These are phyloP conservation scores for Rachycentron canadum DNA, from an alignment of 2,797 vertebrate species.

Conservation along the genomic window DNA sequence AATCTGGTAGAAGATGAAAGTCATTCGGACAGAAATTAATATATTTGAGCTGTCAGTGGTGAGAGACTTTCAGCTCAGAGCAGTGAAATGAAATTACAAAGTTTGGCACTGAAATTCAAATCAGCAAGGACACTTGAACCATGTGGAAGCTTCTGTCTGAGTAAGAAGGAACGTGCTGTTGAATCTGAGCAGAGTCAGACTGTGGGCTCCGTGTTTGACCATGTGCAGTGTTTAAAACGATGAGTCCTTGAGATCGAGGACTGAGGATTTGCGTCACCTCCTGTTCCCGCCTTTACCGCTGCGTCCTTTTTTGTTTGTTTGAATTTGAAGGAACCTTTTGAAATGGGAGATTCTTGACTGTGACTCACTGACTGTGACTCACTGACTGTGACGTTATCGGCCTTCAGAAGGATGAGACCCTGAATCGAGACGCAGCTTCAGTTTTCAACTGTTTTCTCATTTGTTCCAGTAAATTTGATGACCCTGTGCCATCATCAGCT, in stretches of 20 bases:
- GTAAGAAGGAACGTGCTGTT: neutral
- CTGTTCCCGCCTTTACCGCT: too few species aligned
- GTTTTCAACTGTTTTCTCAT: too few species aligned
- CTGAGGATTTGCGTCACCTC: too few species aligned
- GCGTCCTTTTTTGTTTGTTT: too few species aligned
- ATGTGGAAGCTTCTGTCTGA: neutral
- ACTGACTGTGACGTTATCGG: too few species aligned
- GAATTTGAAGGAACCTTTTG: too few species aligned
- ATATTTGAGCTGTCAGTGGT: neutral
- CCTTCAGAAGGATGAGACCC: too few species aligned
- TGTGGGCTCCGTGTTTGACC: neutral
- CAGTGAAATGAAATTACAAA: conserved; percentile 8
- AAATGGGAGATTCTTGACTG: too few species aligned
- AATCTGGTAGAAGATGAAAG: conserved; percentile 5
- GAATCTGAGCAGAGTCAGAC: neutral
- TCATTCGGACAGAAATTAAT: neutral
- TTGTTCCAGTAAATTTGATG: too few species aligned
- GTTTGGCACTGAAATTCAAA: conserved; percentile 21
- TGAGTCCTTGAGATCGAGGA: neutral
- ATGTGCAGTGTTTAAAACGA: neutral
- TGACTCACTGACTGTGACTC: too few species aligned
- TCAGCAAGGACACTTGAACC: conserved; percentile 3
- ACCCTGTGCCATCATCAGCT: neutral
- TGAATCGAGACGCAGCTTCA: too few species aligned
- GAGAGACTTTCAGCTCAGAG: neutral